Base-by-base conservation (phyloP, 2,113 vertebrate species). In the Amazona guildingii region DNA sequence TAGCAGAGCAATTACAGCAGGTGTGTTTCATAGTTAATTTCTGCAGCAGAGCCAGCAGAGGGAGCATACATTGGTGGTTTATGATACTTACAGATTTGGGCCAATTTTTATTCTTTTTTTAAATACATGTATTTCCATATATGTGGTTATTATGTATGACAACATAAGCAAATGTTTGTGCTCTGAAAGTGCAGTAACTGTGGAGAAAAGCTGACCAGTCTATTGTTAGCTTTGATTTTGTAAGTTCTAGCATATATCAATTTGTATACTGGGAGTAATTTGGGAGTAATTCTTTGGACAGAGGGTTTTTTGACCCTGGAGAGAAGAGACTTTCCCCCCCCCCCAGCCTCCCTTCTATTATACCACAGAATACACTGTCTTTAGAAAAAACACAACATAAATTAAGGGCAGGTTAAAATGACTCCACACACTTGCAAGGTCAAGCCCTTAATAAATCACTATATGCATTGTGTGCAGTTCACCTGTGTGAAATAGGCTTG, bases 21-120 rank as follows among this genome's bases (percentile, higher is more conserved):
- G 61, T 68, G 80, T 81, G 92, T 86, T 93, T 55, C 83, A 46
- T 74, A 37, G 66, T 73, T 77, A 86, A 67, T 81, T 97, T 93
- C 91, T 88, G 92, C 68, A 7, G 94, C 77, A 68, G 83, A 76
- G 84, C 97, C 98, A 97, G 97, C 96, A 98, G 98, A 95, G 98
- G 98, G 97, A 96, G 97, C 96, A 87, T 51, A 64, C 84, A 33
- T 44, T 46, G 64, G 80, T 88, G 82, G 55, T 84, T 92, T 81
- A 67, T 21, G 43, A 20, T 54, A 55, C 62, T 49, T 88, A 61
- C n/a, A 88, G 85, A 83, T 95, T 83, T 93, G 48, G 66, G 73
- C 68, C 91, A 55, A 85, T 89, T 77, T 52, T 27, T 13, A 1
- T 7, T 37, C 21, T 44, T 87, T 92, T 83, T 92, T 67, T 51